A percentile compares a stretch with the other conserved stretches of the same genome.
Conservation (phyloP, 2,113 vertebrate species). For the Thomomys bottae region DNA sequence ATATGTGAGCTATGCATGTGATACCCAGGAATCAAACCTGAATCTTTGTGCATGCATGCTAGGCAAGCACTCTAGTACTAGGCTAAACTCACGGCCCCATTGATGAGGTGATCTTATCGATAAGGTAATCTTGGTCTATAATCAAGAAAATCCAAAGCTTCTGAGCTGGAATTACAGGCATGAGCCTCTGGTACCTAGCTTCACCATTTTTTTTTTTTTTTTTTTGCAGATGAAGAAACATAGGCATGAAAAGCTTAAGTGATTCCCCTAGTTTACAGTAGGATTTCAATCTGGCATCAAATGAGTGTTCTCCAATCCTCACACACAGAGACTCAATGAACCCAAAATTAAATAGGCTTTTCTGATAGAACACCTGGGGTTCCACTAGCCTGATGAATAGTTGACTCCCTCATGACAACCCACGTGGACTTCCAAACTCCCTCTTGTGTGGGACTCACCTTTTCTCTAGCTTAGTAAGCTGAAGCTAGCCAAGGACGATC, state of each 20-base stretch:
- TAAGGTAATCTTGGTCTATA: not conserved
- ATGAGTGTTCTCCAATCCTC: not conserved
- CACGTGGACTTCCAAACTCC: not conserved
- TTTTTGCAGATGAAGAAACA: slow-evolving; percentile 6
- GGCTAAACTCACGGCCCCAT: no score
- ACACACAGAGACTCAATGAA: not conserved
- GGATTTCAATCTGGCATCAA: not conserved
- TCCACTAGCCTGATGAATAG: not conserved
- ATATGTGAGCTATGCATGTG: no score
- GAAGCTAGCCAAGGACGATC: slow-evolving; percentile 36
- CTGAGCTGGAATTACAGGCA: not conserved
- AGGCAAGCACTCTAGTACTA: no score
- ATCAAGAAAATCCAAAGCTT: not conserved
- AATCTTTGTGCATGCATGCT: no score
- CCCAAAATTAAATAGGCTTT: not conserved
- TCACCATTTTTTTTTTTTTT: no score
- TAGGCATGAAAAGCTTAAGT: not conserved
- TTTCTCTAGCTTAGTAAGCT: not conserved
- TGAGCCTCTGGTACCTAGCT: no score
- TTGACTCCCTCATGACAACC: not conserved
- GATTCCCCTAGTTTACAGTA: not conserved
- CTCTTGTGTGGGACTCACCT: not conserved
- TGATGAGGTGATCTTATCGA: not conserved
- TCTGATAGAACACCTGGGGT: not conserved
- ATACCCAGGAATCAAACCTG: no score